Base-by-base conservation (phyloP, 2,888 invertebrate genomes). In the Dioctria rufipes region DNA sequence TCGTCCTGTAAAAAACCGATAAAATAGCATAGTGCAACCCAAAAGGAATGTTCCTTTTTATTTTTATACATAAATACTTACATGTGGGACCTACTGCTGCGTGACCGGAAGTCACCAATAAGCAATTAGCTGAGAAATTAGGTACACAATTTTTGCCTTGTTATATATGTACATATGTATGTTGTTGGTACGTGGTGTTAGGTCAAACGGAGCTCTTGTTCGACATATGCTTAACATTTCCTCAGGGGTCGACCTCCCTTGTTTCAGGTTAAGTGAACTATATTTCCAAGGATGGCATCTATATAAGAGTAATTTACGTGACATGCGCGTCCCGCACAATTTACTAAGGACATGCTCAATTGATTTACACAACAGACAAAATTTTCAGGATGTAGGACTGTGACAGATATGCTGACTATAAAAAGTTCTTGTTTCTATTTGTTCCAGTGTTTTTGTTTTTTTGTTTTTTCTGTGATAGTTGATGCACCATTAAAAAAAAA, bases 31-130 rank as follows among this genome's bases (percentile, higher is more conserved):
- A 25, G 25, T 25, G 25, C 25, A 25, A 25, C 25, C 25, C 25
- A 25, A 25, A 25, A 25, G 25, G 1, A 25, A 25, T 25, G 25
- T 25, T 25, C 25, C 25, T 25, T 25, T 25, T 25, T 25, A 25
- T 25, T 25, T 25, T 25, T 25, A 25, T 25, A 25, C 25, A 25
- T 25, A 25, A 25, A 25, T 25, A 25, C 25, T 1, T 25, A 25
- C 25, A 25, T 37, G 67, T 43, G 46, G 77, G 78, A 25, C 75
- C 80, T 75, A 80, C 83, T 83, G 80, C 83, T 83, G 83, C 81
- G 83, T 82, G 80, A 81, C 83, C 82, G 83, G 83, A 83, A 83
- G 83, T 83, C 73, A 51, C 67, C 83, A 83, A 83, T 83, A 83
- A 83, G 83, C 82, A 82, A 83, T 83, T 83, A 83, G 81, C 66